Evolutionary conservation across 2,888 invertebrate species (phyloP), one percentile per base, ranked within the genome.

Genomic region (Phaedon cochleariae): DNA sequence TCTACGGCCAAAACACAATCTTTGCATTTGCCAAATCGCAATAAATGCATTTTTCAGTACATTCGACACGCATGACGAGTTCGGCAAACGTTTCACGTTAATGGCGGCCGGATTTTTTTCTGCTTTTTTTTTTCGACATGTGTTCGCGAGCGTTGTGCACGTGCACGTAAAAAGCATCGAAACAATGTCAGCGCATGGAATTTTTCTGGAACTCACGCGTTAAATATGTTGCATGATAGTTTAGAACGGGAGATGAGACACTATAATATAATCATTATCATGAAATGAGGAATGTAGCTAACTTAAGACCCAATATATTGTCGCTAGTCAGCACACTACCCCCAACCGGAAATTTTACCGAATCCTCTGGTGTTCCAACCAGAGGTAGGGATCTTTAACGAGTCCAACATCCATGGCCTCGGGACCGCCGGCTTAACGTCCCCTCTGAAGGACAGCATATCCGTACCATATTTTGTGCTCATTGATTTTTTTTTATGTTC

Each of bases 131-230:
- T 62, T 59, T 26, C 58, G 48, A 62, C 59, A 66, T 57, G 46
- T 57, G 57, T 66, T 66, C 59, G 37, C 49, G 66, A 66, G 54
- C 59, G 62, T 54, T 29, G 41, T 55, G 62, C 66, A 66, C 66
- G 66, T 66, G 66, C 66, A 59, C 37, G 10, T 41, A 41, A 41
- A 41, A 41, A 41, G 41, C 41, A 41, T n/a, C n/a, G 41, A 41
- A 41, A 41, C 41, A 41, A 41, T 41, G 41, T 41, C 10, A 15
- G 65, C 55, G 57, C 60, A 64, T 66, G 61, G 70, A 68, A 70
- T 68, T 68, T 64, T 72, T 71, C 73, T 67, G 67, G 70, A 64
- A 73, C 67, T 73, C 73, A 74, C 69, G 72, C 65, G 68, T 68
- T 72, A 75, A 73, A 75, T 74, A 75, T 75, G 74, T 67, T 4